A percentile compares a stretch with the other conserved stretches of the same genome.
Evolutionary conservation across 1,140 invertebrate species (phyloP).

Genomic region (Macrotrachela quadricornifera): DNA sequence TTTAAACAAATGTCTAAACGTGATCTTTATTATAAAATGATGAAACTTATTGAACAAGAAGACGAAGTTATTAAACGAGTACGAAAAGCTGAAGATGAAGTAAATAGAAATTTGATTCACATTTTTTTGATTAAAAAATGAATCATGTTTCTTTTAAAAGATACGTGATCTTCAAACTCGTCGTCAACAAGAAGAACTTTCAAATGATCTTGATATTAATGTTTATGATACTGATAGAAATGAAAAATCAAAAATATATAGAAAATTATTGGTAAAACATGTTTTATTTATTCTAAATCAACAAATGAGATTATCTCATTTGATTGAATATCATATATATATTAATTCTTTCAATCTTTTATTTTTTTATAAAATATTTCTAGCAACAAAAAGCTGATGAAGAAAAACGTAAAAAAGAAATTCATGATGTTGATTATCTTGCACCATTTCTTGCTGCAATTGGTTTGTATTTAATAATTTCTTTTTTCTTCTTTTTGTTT

Average conservation of each 20-base stretch:
- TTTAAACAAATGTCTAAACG: constrained; percentile 20
- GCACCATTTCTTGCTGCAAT: constrained; percentile 30
- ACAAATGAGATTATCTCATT: too few relatives aligned
- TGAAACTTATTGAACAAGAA: constrained; percentile 21
- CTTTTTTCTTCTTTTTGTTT: too few relatives aligned
- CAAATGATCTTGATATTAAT: constrained; percentile 23
- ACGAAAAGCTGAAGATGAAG: constrained; percentile 26
- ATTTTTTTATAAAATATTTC: too few relatives aligned
- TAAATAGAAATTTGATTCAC: too few relatives aligned
- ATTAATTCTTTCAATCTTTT: too few relatives aligned
- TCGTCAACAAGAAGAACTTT: constrained; percentile 17
- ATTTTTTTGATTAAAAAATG: too few relatives aligned
- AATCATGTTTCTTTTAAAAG: too few relatives aligned
- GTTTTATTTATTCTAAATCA: neutral
- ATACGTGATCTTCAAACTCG: too few relatives aligned
- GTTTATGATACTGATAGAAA: constrained; percentile 30
- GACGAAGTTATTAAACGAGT: constrained; percentile 18
- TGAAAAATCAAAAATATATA: constrained; percentile 29
- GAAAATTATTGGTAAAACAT: constrained; percentile 23
- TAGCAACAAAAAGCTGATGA: constrained; percentile 24
- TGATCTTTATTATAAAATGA: constrained; percentile 24
- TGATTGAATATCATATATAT: too few relatives aligned
- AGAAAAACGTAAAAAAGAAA: constrained; percentile 26
- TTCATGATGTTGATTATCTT: constrained; percentile 30
- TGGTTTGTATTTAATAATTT: constrained; percentile 1